Conservation (phyloP, 2,113 vertebrate species). For the Dasyornis broadbenti region DNA sequence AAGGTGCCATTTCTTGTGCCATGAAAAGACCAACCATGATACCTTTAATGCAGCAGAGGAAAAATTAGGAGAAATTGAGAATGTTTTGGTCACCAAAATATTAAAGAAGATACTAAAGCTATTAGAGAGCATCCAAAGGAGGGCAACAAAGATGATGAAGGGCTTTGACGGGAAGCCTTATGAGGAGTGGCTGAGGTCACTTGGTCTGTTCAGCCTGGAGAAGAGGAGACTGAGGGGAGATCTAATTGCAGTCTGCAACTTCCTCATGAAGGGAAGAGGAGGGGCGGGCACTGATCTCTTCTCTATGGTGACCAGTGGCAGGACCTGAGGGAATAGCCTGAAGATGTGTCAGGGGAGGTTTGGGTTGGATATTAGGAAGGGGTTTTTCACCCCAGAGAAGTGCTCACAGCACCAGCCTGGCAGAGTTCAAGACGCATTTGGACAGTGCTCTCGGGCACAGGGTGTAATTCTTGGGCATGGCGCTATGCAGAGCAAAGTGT, state of each 20-base stretch:
- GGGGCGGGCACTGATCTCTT: background rate
- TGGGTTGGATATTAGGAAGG: background rate
- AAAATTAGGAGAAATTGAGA: background rate
- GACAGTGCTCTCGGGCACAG: fast-evolving
- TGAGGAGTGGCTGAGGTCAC: background rate
- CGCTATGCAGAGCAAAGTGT: background rate
- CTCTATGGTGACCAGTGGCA: background rate
- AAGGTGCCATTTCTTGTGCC: background rate
- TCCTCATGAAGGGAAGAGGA: background rate
- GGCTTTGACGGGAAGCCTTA: background rate
- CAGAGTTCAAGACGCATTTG: background rate
- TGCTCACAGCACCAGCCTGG: background rate
- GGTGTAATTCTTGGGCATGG: background rate
- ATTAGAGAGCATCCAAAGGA: background rate
- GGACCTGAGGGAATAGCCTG: background rate
- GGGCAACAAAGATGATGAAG: fast-evolving
- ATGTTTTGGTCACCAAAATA: background rate
- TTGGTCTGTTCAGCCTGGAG: background rate
- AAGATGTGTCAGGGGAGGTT: background rate
- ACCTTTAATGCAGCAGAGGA: background rate
- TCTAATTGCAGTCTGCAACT: background rate
- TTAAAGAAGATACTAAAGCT: background rate
- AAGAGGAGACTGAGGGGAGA: background rate
- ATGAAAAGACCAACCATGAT: fast-evolving
- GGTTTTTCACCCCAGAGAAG: background rate